Conservation (phyloP, 2,888 invertebrate species). For the Mimachlamys varia region DNA sequence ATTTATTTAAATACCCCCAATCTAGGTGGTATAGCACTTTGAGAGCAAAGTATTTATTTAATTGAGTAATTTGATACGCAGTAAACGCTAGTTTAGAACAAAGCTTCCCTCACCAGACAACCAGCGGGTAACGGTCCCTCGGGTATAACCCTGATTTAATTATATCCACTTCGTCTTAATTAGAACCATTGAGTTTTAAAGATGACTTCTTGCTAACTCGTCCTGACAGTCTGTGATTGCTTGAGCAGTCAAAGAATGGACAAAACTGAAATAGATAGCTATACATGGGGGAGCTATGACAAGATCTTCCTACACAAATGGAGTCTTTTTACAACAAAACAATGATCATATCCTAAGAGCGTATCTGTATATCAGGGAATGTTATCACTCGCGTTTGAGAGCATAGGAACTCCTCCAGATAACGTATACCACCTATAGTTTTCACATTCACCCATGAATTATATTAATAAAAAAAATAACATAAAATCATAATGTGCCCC, state of each 20-base stretch:
- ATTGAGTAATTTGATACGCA: neutral
- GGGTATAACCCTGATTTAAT: neutral
- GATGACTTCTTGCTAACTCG: constrained; percentile 24
- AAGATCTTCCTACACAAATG: constrained; percentile 16
- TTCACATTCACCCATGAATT: neutral
- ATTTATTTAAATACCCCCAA: neutral
- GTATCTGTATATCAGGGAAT: neutral
- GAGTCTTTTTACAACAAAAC: constrained; percentile 22
- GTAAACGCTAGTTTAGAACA: neutral
- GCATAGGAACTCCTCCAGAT: neutral
- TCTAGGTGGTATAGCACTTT: constrained; percentile 9
- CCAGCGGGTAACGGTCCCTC: neutral
- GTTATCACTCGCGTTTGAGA: constrained; percentile 18
- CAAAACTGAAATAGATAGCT: constrained; percentile 28
- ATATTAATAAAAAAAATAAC: neutral
- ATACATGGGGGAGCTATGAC: constrained; percentile 4
- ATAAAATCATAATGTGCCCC: neutral
- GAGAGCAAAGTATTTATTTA: constrained; percentile 33
- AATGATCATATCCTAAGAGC: constrained; percentile 12
- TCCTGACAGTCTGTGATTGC: constrained; percentile 3
- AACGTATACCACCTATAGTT: neutral
- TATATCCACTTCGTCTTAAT: neutral
- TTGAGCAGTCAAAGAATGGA: constrained; percentile 9
- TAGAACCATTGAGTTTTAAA: constrained; percentile 2
- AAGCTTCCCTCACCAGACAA: neutral